Evolutionary conservation across 1,140 invertebrate genomes (phyloP).

Genomic region (Eciton burchellii): DNA sequence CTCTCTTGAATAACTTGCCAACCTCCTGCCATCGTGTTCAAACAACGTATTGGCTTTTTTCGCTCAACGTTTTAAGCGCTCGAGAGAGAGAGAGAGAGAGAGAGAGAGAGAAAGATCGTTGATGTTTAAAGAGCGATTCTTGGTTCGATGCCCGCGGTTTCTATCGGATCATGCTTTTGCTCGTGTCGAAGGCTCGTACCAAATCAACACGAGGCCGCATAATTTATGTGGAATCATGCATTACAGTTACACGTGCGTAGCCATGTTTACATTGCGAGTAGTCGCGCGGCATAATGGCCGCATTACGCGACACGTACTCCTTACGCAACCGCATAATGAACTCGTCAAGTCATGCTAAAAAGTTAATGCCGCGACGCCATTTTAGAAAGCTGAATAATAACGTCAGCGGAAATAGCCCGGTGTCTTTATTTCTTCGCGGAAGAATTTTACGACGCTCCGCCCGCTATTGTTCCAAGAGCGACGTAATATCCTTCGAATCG

Average conservation of each 20-base stretch:
- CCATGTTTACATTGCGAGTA: slow-evolving; percentile 31
- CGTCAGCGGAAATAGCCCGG: slow-evolving; percentile 16
- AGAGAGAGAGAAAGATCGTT: too few species aligned
- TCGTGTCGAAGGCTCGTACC: background rate
- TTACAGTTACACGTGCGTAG: slow-evolving; percentile 26
- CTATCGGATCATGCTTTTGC: background rate
- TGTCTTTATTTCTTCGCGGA: background rate
- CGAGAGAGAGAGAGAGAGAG: too few species aligned
- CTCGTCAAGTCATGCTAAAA: slow-evolving; percentile 10
- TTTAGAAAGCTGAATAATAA: slow-evolving; percentile 31
- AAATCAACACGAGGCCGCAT: background rate
- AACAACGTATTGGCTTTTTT: too few species aligned
- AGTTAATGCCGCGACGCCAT: background rate
- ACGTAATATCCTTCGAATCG: background rate
- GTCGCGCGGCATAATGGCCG: background rate
- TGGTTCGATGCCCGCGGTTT: background rate
- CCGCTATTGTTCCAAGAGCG: slow-evolving; percentile 2
- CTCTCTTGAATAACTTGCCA: too few species aligned
- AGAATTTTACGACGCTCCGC: background rate
- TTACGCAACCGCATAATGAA: slow-evolving; percentile 40
- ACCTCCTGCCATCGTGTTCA: too few species aligned
- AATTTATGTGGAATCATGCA: slow-evolving; percentile 40
- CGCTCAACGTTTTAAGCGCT: background rate
- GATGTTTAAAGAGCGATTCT: background rate
- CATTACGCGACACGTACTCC: slow-evolving; percentile 21